These are phyloP conservation scores for Anguilla megastoma DNA, from an alignment of 2,797 vertebrate species.

Conservation along the genomic window DNA sequence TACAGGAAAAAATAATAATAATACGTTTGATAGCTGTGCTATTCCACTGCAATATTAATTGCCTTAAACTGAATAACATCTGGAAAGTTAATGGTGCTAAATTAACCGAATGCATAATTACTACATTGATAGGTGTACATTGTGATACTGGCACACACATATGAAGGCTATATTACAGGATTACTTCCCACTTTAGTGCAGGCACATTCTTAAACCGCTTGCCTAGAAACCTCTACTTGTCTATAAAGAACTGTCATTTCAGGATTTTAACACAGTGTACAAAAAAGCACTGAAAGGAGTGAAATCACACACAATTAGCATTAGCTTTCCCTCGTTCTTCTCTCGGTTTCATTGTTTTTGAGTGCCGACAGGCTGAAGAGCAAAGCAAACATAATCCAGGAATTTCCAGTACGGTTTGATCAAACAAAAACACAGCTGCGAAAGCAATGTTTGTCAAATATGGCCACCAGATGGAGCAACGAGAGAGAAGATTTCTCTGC, in stretches of 20 bases:
- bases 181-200: not conserved
- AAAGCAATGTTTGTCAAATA: not conserved
- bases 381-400: constrained; percentile 9
- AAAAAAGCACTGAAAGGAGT: not conserved
- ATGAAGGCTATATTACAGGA: not conserved
- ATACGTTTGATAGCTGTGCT: not conserved
- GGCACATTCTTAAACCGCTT: not conserved
- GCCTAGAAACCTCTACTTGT: not conserved
- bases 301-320: not conserved
- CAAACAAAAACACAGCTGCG: constrained; percentile 4
- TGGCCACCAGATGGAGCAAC: not conserved
- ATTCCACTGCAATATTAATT: not conserved
- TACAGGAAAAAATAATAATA: not conserved
- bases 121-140: not conserved
- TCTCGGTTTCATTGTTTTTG: not conserved
- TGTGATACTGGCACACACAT: not conserved
- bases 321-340: not conserved
- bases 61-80: not conserved
- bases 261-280: not conserved
- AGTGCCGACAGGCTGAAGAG: constrained; percentile 8
- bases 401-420: not conserved
- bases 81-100: not conserved
- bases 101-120: not conserved
- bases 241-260: not conserved
- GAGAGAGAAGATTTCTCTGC: not conserved